Conservation (phyloP, 2,113 vertebrate species). For the Austrofundulus limnaeus region DNA sequence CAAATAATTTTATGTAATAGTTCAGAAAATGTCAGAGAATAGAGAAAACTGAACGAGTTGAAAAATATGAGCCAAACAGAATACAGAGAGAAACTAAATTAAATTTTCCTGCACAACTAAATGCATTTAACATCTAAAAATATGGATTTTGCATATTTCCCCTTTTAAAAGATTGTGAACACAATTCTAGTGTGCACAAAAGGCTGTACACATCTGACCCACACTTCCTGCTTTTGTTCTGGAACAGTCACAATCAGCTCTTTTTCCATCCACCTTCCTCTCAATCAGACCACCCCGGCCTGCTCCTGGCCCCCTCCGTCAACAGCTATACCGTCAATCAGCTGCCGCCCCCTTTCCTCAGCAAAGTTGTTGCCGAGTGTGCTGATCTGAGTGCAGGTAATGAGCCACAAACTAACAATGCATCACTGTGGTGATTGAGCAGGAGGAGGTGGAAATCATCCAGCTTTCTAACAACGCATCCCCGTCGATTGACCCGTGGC, state of each 20-base stretch:
- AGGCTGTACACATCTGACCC: constrained; percentile 2
- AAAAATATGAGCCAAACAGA: too few relatives aligned
- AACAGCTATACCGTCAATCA: constrained; percentile 35
- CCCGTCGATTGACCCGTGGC: constrained; percentile 51
- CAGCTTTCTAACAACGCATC: constrained; percentile 30
- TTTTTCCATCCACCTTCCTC: constrained; percentile 4
- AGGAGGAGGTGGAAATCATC: constrained; percentile 34
- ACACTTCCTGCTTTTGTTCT: constrained; percentile 11
- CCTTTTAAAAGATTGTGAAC: too few relatives aligned
- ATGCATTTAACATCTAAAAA: too few relatives aligned
- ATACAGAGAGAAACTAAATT: too few relatives aligned
- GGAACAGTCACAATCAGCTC: background rate
- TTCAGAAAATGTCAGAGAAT: too few relatives aligned
- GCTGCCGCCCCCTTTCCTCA: constrained; percentile 15
- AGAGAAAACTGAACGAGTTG: too few relatives aligned
- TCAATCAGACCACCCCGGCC: constrained; percentile 13
- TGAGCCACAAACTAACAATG: constrained; percentile 36
- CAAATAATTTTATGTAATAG: too few relatives aligned
- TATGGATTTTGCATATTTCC: too few relatives aligned
- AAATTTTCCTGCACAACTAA: too few relatives aligned
- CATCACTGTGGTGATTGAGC: constrained; percentile 47
- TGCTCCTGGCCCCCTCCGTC: constrained; percentile 10
- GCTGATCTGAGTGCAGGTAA: constrained; percentile 51
- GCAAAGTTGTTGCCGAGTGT: constrained; percentile 38
- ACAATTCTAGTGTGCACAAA: background rate